Evolutionary conservation across 2,797 vertebrate species (phyloP).

Genomic region (Vipera ursinii): DNA sequence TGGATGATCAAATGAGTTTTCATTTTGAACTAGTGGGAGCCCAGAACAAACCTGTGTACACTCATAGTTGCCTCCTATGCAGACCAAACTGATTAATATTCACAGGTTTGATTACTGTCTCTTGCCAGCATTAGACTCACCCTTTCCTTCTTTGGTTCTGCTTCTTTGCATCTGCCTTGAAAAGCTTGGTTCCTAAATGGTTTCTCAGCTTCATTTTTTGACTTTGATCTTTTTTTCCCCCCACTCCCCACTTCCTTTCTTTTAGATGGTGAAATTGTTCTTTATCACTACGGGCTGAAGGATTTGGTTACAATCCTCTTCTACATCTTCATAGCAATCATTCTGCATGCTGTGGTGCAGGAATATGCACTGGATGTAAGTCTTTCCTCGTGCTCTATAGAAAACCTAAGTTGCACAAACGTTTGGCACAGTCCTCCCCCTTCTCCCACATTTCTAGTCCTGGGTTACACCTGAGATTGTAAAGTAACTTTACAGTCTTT

Average conservation of each 20-base stretch:
- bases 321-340: constrained; percentile 92
- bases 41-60: not conserved
- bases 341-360: constrained; percentile 94
- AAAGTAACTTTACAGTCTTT: not conserved
- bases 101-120: not conserved
- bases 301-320: constrained; percentile 92
- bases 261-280: constrained; percentile 85
- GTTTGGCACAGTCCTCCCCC: not conserved
- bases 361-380: constrained; percentile 97
- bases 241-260: constrained; percentile 9
- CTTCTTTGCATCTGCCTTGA: not conserved
- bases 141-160: not conserved
- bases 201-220: not conserved
- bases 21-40: not conserved
- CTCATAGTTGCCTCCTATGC: not conserved
- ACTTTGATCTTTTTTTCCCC: not conserved
- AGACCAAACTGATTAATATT: not conserved
- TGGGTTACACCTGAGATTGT: not conserved
- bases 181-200: not conserved
- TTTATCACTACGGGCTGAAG: constrained; percentile 92
- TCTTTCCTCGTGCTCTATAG: not conserved
- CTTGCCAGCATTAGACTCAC: not conserved
- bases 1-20: not conserved
- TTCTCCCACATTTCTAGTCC: not conserved
- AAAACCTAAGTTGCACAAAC: not conserved